These are phyloP conservation scores for Salmo trutta DNA, from an alignment of 2,797 vertebrate species.

Conservation along the genomic window DNA sequence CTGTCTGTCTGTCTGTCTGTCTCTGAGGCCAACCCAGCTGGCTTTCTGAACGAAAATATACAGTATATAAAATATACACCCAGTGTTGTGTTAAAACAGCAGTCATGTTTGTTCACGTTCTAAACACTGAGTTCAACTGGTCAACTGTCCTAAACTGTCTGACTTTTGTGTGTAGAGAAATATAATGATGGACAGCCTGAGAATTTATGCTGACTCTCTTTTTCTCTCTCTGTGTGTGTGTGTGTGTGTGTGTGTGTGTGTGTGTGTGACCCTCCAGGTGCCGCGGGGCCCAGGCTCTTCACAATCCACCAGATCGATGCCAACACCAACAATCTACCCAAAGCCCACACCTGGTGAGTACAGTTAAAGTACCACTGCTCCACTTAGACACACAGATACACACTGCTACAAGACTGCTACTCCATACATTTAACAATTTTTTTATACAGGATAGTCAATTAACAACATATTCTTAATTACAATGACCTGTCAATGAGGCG, in stretches of 20 bases:
- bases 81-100: not conserved
- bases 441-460: too few species aligned
- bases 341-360: constrained; percentile 85
- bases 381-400: not conserved
- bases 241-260: constrained; percentile 12
- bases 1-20: not conserved
- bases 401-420: not conserved
- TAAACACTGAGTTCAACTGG: not conserved
- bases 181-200: not conserved
- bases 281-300: constrained; percentile 83
- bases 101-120: not conserved
- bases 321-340: constrained; percentile 83
- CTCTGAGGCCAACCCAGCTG: not conserved
- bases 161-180: not conserved
- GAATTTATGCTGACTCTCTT: not conserved
- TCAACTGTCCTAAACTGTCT: not conserved
- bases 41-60: not conserved
- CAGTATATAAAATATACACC: not conserved
- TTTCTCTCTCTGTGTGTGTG: not conserved
- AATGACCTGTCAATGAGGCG: too few species aligned
- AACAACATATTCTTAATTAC: too few species aligned
- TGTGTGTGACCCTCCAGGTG: constrained; percentile 65
- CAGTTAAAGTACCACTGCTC: not conserved
- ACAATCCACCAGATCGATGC: constrained; percentile 87
- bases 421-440: too few species aligned